These are phyloP conservation scores for Disparrhopalites patrizii DNA, from an alignment of 2,888 invertebrate genomes.

Conservation along the genomic window DNA sequence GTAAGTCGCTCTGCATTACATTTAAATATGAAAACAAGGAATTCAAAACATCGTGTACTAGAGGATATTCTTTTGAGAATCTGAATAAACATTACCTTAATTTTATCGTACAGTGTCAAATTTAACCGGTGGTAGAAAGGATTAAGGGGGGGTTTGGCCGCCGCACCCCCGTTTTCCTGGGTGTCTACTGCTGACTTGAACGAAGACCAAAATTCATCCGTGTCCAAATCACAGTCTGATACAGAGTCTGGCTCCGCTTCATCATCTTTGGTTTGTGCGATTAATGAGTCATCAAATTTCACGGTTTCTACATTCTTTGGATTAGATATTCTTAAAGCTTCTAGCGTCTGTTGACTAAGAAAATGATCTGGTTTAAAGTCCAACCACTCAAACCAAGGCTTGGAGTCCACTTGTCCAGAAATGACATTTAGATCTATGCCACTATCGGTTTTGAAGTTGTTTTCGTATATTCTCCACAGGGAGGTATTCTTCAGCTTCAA, in stretches of 20 bases:
- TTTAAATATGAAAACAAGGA: too few relatives aligned
- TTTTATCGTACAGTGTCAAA: conserved; percentile 22
- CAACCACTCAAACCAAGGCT: conserved; percentile 28
- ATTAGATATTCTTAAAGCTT: conserved; percentile 19
- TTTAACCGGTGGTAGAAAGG: conserved; percentile 30
- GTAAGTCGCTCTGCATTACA: too few relatives aligned
- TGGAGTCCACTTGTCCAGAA: conserved; percentile 17
- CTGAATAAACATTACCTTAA: conserved; percentile 23
- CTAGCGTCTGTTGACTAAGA: conserved; percentile 18
- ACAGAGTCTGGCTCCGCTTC: conserved; percentile 1
- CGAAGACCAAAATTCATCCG: conserved; percentile 36
- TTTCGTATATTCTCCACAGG: conserved; percentile 45
- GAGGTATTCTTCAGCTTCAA: conserved; percentile 41
- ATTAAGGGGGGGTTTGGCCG: conserved; percentile 13
- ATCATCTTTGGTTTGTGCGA: background rate
- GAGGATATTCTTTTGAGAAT: too few relatives aligned
- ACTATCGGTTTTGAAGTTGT: conserved; percentile 22
- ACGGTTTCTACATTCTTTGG: conserved; percentile 18
- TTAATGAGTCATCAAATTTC: conserved; percentile 26
- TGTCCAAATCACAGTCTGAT: conserved; percentile 18
- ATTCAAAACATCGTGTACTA: too few relatives aligned
- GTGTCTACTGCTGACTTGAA: conserved; percentile 21
- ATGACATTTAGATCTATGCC: conserved; percentile 6
- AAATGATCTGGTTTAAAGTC: conserved; percentile 25
- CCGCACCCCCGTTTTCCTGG: background rate